Percentiles rank a stretch among this genome's conserved stretches.
phyloP scores from a whole-genome alignment of 2,113 vertebrate genomes.

The Bungarus multicinctus region DNA sequence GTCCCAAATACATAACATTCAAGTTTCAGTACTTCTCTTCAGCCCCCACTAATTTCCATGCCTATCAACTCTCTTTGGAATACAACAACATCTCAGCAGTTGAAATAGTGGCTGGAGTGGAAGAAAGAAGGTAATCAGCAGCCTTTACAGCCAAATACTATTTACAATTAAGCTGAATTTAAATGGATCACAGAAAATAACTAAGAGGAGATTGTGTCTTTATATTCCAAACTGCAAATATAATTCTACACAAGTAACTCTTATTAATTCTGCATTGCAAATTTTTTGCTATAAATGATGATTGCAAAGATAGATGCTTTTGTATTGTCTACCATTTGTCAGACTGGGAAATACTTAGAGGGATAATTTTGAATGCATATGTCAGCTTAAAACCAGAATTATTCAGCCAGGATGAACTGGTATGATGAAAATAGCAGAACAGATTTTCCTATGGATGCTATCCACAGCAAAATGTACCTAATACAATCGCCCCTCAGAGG shows the following conservation, averaged over 20 bases:
- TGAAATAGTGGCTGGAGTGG: background rate
- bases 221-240: background rate
- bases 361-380: background rate
- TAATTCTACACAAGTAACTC: background rate
- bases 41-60: background rate
- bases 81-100: background rate
- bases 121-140: background rate
- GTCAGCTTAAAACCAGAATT: background rate
- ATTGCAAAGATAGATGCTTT: background rate
- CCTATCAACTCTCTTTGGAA: background rate
- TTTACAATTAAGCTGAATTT: background rate
- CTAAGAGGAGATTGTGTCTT: background rate
- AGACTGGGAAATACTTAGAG: background rate
- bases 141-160: background rate
- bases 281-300: background rate
- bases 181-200: background rate
- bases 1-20: slow-evolving; percentile 1
- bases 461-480: background rate
- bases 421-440: background rate
- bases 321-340: background rate
- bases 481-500: background rate
- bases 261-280: background rate
- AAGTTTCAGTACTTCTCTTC: slow-evolving; percentile 1
- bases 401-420: background rate
- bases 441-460: background rate